phyloP scores from a whole-genome alignment of 1,140 invertebrate genomes.

The Aphelinus atriplicis region DNA sequence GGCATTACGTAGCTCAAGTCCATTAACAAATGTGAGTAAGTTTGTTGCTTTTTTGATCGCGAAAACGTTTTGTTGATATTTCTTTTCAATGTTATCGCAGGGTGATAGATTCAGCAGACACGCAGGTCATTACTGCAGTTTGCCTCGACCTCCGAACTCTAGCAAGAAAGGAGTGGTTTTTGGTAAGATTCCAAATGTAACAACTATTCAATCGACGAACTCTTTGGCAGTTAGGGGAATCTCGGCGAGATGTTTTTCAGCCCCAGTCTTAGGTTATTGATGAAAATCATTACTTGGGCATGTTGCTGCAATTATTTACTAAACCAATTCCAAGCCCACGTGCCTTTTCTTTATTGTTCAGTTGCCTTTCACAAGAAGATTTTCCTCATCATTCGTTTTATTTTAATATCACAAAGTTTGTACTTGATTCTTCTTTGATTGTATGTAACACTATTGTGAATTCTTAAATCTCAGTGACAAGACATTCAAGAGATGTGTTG shows the following conservation, averaged over 20 bases:
- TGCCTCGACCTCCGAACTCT: constrained; percentile 75
- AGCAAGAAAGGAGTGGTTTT: constrained; percentile 72
- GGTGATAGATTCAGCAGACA: constrained; percentile 62
- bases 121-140: constrained; percentile 76
- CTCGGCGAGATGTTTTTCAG: constrained; percentile 81
- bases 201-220: constrained; percentile 53
- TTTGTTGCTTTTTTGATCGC: neutral
- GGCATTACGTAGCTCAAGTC: constrained; percentile 68
- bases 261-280: constrained; percentile 86
- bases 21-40: constrained; percentile 56
- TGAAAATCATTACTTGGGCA: neutral
- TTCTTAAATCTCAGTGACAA: no score
- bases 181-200: constrained; percentile 67
- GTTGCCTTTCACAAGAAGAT: no score
- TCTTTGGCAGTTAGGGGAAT: constrained; percentile 58
- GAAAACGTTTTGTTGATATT: no score
- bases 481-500: no score
- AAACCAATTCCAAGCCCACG: no score
- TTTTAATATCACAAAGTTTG: no score
- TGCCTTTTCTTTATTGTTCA: no score
- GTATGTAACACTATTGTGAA: no score
- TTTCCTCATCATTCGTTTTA: no score
- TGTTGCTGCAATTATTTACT: no score
- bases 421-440: no score
- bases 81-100: constrained; percentile 42